phyloP scores from a whole-genome alignment of 2,888 invertebrate genomes.

The Campoplex nolae region DNA sequence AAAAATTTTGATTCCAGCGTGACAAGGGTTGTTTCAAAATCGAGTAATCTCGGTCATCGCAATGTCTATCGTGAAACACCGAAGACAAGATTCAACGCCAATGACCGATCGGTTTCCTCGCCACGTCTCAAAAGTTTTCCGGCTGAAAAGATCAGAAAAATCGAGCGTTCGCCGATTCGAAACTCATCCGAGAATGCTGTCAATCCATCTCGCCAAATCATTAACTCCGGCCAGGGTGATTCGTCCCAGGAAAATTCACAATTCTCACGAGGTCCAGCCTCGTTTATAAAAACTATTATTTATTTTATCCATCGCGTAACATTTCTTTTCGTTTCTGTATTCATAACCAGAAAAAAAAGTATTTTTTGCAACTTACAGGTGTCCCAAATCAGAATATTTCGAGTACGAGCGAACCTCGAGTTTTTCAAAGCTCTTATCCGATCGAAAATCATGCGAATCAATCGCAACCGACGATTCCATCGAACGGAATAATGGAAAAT shows the following conservation, averaged over 20 bases:
- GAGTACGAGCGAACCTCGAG: constrained; percentile 68
- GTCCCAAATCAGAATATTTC: constrained; percentile 42
- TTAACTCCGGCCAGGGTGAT: constrained; percentile 67
- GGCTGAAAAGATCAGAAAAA: constrained; percentile 74
- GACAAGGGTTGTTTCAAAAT: constrained; percentile 58
- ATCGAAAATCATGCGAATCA: constrained; percentile 45
- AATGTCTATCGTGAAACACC: constrained; percentile 55
- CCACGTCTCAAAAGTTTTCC: constrained; percentile 79
- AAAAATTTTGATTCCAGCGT: constrained; percentile 59
- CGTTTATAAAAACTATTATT: too few species aligned
- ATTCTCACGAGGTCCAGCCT: not conserved
- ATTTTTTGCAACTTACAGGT: not conserved
- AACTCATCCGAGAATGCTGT: constrained; percentile 21
- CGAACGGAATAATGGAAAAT: constrained; percentile 19
- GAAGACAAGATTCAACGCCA: constrained; percentile 72
- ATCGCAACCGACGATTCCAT: constrained; percentile 55
- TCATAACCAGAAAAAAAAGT: not conserved
- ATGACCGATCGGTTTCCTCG: constrained; percentile 70
- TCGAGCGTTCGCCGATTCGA: constrained; percentile 60
- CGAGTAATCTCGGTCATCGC: constrained; percentile 49
- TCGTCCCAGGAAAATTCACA: constrained; percentile 29
- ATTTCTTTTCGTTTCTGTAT: not conserved
- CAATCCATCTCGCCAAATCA: not conserved
- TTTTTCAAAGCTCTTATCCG: constrained; percentile 43
- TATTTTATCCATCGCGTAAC: too few species aligned